These are phyloP conservation scores for Tenrec ecaudatus DNA, from an alignment of 2,113 vertebrate genomes.

Conservation along the genomic window DNA sequence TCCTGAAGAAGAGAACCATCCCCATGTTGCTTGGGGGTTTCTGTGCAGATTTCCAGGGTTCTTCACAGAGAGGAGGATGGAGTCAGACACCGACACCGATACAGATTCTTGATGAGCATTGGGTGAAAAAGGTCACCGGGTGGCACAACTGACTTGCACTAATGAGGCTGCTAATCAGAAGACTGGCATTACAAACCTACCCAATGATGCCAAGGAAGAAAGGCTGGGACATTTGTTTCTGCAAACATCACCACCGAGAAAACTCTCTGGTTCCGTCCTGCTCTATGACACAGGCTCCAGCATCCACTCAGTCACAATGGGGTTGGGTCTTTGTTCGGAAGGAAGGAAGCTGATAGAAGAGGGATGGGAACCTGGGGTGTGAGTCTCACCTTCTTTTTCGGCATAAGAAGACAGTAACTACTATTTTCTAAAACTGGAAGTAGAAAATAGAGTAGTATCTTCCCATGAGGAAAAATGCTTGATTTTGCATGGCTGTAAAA, in stretches of 20 bases:
- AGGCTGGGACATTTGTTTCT: neutral
- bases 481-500: conserved; percentile 26
- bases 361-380: fast-evolving
- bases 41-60: no score
- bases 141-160: neutral
- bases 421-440: neutral
- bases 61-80: neutral
- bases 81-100: neutral
- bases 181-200: neutral
- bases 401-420: neutral
- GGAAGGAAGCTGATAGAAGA: neutral
- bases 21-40: neutral
- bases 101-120: neutral
- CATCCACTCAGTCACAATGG: neutral
- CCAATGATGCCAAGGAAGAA: neutral
- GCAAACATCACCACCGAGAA: neutral
- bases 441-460: neutral
- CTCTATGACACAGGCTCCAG: neutral
- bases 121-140: neutral
- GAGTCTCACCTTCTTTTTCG: neutral
- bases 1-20: neutral
- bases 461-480: neutral
- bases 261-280: neutral
- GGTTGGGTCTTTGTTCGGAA: no score
- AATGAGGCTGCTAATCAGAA: neutral